Evolutionary conservation across 1,140 invertebrate genomes (phyloP).

Genomic region (Tetragonula clypearis): DNA sequence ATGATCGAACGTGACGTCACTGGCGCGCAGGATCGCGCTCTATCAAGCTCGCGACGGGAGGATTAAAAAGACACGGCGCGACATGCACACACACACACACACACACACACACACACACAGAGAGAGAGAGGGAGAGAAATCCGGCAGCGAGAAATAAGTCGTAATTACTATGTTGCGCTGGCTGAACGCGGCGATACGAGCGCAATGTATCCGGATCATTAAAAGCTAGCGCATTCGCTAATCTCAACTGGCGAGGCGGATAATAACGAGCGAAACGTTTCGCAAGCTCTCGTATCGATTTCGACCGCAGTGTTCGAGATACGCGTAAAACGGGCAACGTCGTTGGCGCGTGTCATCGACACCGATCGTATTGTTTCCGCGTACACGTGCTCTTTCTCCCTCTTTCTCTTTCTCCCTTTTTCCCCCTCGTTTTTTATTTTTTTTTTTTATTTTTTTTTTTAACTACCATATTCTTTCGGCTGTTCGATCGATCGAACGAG

Average conservation of each 20-base stretch:
- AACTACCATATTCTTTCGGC: not conserved
- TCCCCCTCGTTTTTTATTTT: not conserved
- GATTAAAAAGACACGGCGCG: not conserved
- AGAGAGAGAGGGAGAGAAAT: no score
- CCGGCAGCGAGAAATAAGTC: not conserved
- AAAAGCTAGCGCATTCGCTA: conserved; percentile 58
- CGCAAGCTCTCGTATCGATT: conserved; percentile 54
- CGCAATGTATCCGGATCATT: conserved; percentile 52
- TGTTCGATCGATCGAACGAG: conserved; percentile 2
- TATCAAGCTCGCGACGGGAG: not conserved
- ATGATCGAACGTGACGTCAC: not conserved
- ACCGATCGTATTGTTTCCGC: not conserved
- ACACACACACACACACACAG: no score
- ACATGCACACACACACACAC: no score
- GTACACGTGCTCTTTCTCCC: not conserved
- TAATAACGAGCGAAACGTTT: conserved; percentile 61
- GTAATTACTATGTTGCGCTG: conserved; percentile 53
- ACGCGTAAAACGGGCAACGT: not conserved
- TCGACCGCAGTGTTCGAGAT: not conserved
- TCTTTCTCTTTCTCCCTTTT: no score
- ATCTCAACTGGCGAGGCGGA: conserved; percentile 47
- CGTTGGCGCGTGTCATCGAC: conserved; percentile 20
- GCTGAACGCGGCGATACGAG: conserved; percentile 18
- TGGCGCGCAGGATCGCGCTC: not conserved
- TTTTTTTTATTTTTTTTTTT: not conserved